Evolutionary conservation across 2,888 invertebrate genomes (phyloP), one percentile per base, ranked within the genome.

Genomic region (Petrophora chlorosata): DNA sequence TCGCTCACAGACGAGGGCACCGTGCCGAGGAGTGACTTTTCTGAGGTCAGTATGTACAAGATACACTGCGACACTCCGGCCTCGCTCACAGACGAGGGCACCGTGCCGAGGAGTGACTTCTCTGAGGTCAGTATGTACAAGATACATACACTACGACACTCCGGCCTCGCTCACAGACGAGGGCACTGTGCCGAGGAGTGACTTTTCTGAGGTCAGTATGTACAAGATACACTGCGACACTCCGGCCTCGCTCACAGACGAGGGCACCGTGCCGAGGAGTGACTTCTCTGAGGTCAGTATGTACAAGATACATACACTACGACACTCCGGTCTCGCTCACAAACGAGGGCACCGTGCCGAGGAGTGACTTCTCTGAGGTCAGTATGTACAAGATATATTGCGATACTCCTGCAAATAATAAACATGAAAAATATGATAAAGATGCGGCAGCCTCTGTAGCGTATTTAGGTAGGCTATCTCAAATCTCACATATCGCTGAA

Each of bases 331-430:
- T 73, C 0, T 45, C 67, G 0, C 61, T 85, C 2, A 54, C 63
- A 0, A 75, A 79, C n/a, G 79, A 75, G 0, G 40, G 61, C 2
- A 65, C 56, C 0, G 53, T 66, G 0, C 76, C 82, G 0, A 79
- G 89, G 41, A 83, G 65, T 49, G 86, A 88, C 35, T 89, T 88
- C 50, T 83, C 87, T 12, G 89, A 89, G 71, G 88, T 86, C 51
- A 50, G 1, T n/a, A n/a, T n/a, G n/a, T n/a, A n/a, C 14, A 32
- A 12, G 10, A 53, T 46, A 5, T 61, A 56, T 8, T 76, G 77
- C 19, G 41, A 48, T 1, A 7, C 59, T 0, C 81, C 85, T 0
- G 72, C 73, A 55, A n/a, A n/a, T n/a, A n/a, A n/a, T n/a, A n/a
- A n/a, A n/a, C n/a, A n/a, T n/a, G n/a, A n/a, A n/a, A n/a, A n/a